Evolutionary conservation across 2,888 invertebrate genomes (phyloP).

Genomic region (Drosophila melanosoma): DNA sequence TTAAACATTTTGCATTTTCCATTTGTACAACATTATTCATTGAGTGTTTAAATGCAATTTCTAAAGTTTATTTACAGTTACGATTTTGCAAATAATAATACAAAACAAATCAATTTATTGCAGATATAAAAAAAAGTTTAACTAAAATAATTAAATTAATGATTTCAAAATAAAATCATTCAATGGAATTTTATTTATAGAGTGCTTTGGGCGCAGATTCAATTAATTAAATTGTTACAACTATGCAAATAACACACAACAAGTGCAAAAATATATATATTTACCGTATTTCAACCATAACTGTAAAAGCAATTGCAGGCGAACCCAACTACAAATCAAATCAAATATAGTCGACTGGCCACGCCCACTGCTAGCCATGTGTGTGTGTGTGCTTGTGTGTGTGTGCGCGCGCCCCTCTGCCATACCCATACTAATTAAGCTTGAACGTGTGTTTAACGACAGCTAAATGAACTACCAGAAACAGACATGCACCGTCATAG

Average conservation of each 20-base stretch:
- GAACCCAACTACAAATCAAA: conserved; percentile 14
- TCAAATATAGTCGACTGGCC: conserved; percentile 6
- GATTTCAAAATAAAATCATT: conserved; percentile 38
- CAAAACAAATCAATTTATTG: conserved; percentile 1
- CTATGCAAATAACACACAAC: conserved; percentile 22
- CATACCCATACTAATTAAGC: conserved; percentile 63
- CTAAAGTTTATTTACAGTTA: conserved; percentile 11
- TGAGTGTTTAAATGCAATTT: conserved; percentile 28
- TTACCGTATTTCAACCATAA: neutral
- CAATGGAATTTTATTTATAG: conserved; percentile 25
- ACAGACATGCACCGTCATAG: conserved; percentile 59
- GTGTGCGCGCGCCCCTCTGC: neutral
- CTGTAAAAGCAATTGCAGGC: neutral
- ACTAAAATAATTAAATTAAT: conserved; percentile 19
- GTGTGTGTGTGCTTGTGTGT: conserved; percentile 1
- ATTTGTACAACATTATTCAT: conserved; percentile 27
- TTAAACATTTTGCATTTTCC: conserved; percentile 14
- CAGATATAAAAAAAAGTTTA: neutral
- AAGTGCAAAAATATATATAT: conserved; percentile 30
- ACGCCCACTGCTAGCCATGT: conserved; percentile 12
- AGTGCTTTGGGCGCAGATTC: conserved; percentile 30
- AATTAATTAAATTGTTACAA: conserved; percentile 49
- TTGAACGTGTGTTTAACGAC: conserved; percentile 75
- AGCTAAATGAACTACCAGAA: conserved; percentile 76
- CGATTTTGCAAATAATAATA: conserved; percentile 28